Conservation (phyloP, 2,797 vertebrate genomes). For the Thunnus albacares region DNA sequence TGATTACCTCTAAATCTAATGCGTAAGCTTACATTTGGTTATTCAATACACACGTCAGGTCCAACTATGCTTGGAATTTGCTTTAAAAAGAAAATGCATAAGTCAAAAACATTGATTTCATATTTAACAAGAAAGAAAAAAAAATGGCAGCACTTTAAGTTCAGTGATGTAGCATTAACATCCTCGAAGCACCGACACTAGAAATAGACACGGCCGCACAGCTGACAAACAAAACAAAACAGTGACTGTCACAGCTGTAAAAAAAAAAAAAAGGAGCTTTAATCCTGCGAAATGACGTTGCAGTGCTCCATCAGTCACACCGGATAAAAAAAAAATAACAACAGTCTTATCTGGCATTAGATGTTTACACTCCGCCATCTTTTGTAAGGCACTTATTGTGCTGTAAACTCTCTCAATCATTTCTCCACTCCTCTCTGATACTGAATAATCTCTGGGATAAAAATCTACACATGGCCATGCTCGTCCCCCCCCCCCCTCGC, state of each 20-base stretch:
- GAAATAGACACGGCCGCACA: background rate
- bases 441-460: conserved; percentile 76
- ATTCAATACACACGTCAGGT: background rate
- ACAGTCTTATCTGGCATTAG: conserved; percentile 46
- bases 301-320: conserved; percentile 23
- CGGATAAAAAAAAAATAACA: conserved; percentile 25
- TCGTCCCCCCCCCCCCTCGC: conserved; percentile 33
- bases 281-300: background rate
- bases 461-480: conserved; percentile 68
- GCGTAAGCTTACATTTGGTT: conserved; percentile 23
- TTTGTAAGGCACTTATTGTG: conserved; percentile 58
- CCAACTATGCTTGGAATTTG: conserved; percentile 15
- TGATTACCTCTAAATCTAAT: conserved; percentile 45
- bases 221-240: background rate
- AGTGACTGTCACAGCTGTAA: conserved; percentile 9
- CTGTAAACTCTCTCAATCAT: conserved; percentile 52
- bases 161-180: background rate
- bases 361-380: conserved; percentile 51
- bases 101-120: conserved; percentile 7
- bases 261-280: conserved; percentile 2
- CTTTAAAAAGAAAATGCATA: background rate
- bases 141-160: background rate
- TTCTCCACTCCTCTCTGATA: conserved; percentile 53
- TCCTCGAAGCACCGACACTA: background rate
- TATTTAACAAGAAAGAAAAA: conserved; percentile 19